Base-by-base conservation (phyloP, 1,140 invertebrate genomes). In the Megalopta genalis region DNA sequence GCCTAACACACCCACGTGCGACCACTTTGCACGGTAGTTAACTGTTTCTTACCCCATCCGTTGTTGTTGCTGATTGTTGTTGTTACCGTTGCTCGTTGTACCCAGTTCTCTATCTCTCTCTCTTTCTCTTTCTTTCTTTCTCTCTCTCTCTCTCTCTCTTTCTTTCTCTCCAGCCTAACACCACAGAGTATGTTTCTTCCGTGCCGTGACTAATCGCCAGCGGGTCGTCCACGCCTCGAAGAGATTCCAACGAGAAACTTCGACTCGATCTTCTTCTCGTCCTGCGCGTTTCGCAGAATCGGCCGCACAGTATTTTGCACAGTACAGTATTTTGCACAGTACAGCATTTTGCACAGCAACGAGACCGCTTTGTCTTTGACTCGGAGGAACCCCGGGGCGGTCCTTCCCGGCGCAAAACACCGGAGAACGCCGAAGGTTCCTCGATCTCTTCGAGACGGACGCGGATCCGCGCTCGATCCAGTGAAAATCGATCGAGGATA, bases 21-120 rank as follows among this genome's bases (percentile, higher is more conserved):
- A 81, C 73, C 77, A 64, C 63, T 84, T 82, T 84, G 83, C 83
- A 85, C 82, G 77, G 82, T 81, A 85, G 82, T 74, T 81, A 72
- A 84, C 46, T 77, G 12, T 76, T 67, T 32, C 32, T 32, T 64
- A 70, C 60, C 49, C 25, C 32, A 54, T 49, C 64, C 32, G n/a
- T 76, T 77, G 73, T 78, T 84, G 81, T 80, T 75, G 77, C 67
- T 80, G 70, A 59, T 74, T 63, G 60, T 78, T 74, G 62, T 66
- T 79, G 63, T 74, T 77, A 71, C 59, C 81, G 73, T 71, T 83
- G 83, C 83, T 81, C 83, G 82, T 85, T 52, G 59, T 79, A 80
- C 65, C 64, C 21, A 84, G 54, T 57, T 54, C 37, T 14, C 66
- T 8, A 25, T 72, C 32, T 32, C 32, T 32, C 1, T 32, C 32